These are phyloP conservation scores for Nomada goodeniana DNA, from an alignment of 2,888 invertebrate species.

Conservation along the genomic window DNA sequence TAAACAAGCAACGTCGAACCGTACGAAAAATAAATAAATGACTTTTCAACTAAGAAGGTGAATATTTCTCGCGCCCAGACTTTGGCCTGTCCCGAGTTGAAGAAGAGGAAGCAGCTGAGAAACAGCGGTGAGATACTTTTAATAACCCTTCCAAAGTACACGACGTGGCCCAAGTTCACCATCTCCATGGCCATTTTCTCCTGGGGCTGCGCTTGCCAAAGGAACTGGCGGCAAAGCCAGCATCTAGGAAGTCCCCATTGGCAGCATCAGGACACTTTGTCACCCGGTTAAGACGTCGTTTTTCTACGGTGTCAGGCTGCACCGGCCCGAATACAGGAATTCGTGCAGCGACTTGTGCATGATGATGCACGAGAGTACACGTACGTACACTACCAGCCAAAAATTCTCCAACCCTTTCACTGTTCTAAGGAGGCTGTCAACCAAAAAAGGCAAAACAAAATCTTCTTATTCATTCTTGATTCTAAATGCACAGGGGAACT, in stretches of 20 bases:
- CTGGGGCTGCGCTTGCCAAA: slow-evolving; percentile 20
- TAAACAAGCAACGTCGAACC: slow-evolving; percentile 2
- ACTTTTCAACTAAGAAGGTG: slow-evolving; percentile 49
- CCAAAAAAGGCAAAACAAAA: too few species aligned
- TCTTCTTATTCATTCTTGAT: too few species aligned
- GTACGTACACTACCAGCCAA: too few species aligned
- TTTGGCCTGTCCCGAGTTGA: slow-evolving; percentile 7
- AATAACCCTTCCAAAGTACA: slow-evolving; percentile 56
- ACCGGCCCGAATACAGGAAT: slow-evolving; percentile 33
- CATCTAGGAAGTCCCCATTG: slow-evolving; percentile 68
- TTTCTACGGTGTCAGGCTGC: slow-evolving; percentile 56
- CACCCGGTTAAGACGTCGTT: slow-evolving; percentile 72
- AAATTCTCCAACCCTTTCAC: too few species aligned
- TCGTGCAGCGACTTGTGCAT: slow-evolving; percentile 11
- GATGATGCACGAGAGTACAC: too few species aligned
- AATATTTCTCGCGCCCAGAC: slow-evolving; percentile 44
- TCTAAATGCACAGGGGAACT: too few species aligned
- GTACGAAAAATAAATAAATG: slow-evolving; percentile 53
- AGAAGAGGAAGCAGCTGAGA: slow-evolving; percentile 31
- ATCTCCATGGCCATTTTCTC: slow-evolving; percentile 53
- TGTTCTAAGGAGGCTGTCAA: too few species aligned
- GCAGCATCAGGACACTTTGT: slow-evolving; percentile 74
- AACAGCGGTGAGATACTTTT: slow-evolving; percentile 54
- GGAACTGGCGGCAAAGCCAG: slow-evolving; percentile 44
- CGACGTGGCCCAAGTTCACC: slow-evolving; percentile 28